Evolutionary conservation across 2,797 vertebrate genomes (phyloP).

Genomic region (Pangasius larnaudii): DNA sequence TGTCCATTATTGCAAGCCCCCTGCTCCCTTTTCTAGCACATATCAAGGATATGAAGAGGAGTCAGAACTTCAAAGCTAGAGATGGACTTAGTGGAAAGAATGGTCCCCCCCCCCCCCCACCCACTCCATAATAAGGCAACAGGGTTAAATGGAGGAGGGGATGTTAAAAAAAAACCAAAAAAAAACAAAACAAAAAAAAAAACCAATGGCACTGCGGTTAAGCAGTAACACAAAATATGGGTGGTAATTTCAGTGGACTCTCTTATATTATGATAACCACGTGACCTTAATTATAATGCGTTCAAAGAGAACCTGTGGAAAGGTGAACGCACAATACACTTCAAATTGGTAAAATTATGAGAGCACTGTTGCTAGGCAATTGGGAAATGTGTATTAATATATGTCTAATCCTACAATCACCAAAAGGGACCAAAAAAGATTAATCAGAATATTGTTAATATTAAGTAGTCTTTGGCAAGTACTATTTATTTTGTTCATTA

Average conservation of each 20-base stretch:
- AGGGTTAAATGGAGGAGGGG: conserved; percentile 32
- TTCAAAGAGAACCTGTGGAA: background rate
- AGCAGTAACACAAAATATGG: conserved; percentile 17
- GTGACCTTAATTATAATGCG: background rate
- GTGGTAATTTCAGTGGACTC: background rate
- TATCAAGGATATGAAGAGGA: conserved; percentile 82
- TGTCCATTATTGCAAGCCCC: conserved; percentile 73
- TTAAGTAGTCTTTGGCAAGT: background rate
- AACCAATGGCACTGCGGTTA: background rate
- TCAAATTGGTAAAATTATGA: background rate
- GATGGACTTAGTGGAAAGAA: conserved; percentile 63
- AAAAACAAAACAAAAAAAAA: background rate
- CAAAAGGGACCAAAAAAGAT: background rate
- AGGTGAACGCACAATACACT: background rate
- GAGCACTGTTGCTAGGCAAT: background rate
- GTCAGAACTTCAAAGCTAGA: conserved; percentile 80
- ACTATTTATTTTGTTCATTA: background rate
- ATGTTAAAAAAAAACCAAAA: background rate
- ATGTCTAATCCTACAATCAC: background rate
- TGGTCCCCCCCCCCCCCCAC: conserved; percentile 28
- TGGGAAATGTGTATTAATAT: background rate
- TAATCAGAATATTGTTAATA: background rate
- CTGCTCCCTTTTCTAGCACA: conserved; percentile 73
- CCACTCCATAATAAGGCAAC: conserved; percentile 16
- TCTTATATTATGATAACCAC: background rate